Conservation (phyloP, 2,797 vertebrate genomes). For the Lutjanus argentimaculatus region DNA sequence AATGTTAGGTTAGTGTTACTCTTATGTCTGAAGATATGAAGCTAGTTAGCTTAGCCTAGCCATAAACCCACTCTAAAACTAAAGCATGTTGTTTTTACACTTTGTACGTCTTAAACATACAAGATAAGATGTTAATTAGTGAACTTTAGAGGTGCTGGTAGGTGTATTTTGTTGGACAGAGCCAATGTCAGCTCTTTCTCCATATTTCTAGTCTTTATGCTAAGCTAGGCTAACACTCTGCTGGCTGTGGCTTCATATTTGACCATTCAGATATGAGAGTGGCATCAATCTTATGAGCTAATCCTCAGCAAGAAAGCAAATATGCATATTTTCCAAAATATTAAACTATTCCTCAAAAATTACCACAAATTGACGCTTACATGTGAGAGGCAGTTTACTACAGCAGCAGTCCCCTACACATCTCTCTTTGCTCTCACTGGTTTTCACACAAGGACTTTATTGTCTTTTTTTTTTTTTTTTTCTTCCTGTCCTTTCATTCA, state of each 20-base stretch:
- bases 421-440: neutral
- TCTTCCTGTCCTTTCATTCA: slow-evolving; percentile 3
- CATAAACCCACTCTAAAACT: neutral
- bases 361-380: neutral
- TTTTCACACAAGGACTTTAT: slow-evolving; percentile 18
- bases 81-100: neutral
- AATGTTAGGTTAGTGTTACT: no score
- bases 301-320: neutral
- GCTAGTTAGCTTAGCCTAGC: neutral
- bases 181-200: no score
- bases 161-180: no score
- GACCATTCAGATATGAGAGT: neutral
- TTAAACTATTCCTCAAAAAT: neutral
- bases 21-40: neutral
- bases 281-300: neutral
- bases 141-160: no score
- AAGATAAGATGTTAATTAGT: neutral
- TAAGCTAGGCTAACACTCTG: no score
- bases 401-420: neutral
- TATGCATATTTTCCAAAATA: neutral
- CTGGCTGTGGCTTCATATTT: no score
- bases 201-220: no score
- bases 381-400: neutral
- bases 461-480: slow-evolving; percentile 10
- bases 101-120: neutral